Conservation (phyloP, 2,113 vertebrate species). For the Sander vitreus region DNA sequence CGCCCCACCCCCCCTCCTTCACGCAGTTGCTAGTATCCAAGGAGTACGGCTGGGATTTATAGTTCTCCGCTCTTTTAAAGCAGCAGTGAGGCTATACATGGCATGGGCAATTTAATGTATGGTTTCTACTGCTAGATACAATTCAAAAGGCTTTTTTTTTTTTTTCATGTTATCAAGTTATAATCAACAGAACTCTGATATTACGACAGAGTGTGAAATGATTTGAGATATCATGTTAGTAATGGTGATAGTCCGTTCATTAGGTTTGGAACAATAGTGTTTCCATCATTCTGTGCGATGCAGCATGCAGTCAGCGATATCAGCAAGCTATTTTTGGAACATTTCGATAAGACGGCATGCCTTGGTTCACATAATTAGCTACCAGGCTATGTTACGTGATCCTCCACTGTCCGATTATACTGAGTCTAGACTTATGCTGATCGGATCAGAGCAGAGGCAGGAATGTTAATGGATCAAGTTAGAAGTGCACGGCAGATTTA, state of each 20-base stretch:
- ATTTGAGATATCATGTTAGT: slow-evolving; percentile 27
- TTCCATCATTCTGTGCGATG: slow-evolving; percentile 53
- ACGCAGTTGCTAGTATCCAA: too few species aligned
- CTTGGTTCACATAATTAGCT: slow-evolving; percentile 77
- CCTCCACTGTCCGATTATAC: slow-evolving; percentile 61
- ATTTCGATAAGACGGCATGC: slow-evolving; percentile 76
- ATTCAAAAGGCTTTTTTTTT: background rate
- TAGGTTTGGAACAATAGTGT: slow-evolving; percentile 58
- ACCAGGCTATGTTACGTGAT: slow-evolving; percentile 75
- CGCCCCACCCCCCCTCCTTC: too few species aligned
- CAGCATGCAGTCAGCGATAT: slow-evolving; percentile 49
- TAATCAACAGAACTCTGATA: slow-evolving; percentile 24
- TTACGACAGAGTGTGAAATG: slow-evolving; percentile 41
- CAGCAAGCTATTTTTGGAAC: slow-evolving; percentile 69
- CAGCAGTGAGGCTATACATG: background rate
- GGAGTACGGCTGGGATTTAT: slow-evolving; percentile 5
- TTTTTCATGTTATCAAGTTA: background rate
- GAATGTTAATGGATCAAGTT: slow-evolving; percentile 74
- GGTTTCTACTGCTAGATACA: background rate
- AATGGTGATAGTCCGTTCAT: slow-evolving; percentile 28
- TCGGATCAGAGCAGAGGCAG: slow-evolving; percentile 67
- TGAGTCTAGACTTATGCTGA: slow-evolving; percentile 74
- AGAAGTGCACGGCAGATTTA: slow-evolving; percentile 41
- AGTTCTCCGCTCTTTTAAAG: slow-evolving; percentile 14
- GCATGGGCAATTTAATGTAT: background rate